These are phyloP conservation scores for Tetragonisca angustula DNA, from an alignment of 2,888 invertebrate genomes.

Conservation along the genomic window DNA sequence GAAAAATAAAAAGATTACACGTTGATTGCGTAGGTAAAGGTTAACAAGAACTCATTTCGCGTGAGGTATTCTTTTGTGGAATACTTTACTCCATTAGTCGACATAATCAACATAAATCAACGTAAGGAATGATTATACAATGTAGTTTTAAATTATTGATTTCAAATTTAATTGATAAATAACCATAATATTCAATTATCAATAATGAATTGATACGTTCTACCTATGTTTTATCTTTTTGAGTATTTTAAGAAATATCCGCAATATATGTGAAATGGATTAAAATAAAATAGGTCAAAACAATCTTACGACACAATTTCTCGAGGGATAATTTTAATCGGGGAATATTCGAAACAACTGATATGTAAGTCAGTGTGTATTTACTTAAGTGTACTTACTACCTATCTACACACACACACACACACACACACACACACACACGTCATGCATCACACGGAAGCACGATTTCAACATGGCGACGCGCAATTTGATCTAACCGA, in stretches of 20 bases:
- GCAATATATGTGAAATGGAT: background rate
- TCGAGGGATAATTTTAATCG: background rate
- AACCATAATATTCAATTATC: background rate
- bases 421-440: too few relatives aligned
- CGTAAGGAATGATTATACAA: background rate
- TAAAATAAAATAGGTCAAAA: too few relatives aligned
- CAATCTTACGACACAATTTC: background rate
- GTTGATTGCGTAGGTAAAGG: background rate
- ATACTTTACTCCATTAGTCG: background rate
- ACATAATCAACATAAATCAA: background rate
- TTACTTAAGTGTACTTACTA: too few relatives aligned
- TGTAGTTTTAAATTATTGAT: background rate
- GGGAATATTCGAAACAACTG: background rate
- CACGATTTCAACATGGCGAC: constrained; percentile 29
- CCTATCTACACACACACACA: too few relatives aligned
- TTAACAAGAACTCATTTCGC: background rate
- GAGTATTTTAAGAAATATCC: too few relatives aligned
- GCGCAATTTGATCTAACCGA: constrained; percentile 2
- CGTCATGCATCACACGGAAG: background rate
- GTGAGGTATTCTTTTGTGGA: background rate
- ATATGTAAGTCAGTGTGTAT: background rate
- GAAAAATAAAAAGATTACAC: background rate
- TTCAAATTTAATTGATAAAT: background rate
- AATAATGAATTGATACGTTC: background rate
- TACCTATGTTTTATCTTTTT: background rate